phyloP scores from a whole-genome alignment of 2,797 vertebrate species.

The Amazona ochrocephala region DNA sequence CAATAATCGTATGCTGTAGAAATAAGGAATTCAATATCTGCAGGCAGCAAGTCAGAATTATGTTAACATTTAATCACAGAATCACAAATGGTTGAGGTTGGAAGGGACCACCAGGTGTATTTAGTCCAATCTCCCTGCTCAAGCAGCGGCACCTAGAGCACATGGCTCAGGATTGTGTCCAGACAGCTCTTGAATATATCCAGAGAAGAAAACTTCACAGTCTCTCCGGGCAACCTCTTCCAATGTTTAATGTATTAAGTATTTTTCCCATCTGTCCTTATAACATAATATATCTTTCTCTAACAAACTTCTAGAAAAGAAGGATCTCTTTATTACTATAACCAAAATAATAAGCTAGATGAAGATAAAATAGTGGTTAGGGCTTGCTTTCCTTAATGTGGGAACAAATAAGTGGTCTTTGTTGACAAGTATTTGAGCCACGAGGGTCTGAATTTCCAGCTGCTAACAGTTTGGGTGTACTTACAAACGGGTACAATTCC shows the following conservation, averaged over 20 bases:
- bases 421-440: not conserved
- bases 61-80: not conserved
- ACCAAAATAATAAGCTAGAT: not conserved
- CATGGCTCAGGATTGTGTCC: not conserved
- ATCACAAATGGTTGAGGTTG: not conserved
- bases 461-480: not conserved
- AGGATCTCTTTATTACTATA: not conserved
- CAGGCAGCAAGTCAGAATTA: not conserved
- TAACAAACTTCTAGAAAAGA: not conserved
- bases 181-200: not conserved
- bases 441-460: not conserved
- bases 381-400: not conserved
- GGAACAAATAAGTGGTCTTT: not conserved
- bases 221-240: not conserved
- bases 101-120: not conserved
- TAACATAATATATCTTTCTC: not conserved
- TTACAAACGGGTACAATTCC: not conserved
- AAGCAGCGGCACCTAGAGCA: not conserved
- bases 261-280: not conserved
- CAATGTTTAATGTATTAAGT: not conserved
- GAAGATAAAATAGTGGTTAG: not conserved
- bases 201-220: not conserved
- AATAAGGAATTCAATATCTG: not conserved
- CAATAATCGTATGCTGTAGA: not conserved
- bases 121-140: not conserved